These are phyloP conservation scores for Brachyalestes nurse DNA, from an alignment of 2,797 vertebrate genomes.

Conservation along the genomic window DNA sequence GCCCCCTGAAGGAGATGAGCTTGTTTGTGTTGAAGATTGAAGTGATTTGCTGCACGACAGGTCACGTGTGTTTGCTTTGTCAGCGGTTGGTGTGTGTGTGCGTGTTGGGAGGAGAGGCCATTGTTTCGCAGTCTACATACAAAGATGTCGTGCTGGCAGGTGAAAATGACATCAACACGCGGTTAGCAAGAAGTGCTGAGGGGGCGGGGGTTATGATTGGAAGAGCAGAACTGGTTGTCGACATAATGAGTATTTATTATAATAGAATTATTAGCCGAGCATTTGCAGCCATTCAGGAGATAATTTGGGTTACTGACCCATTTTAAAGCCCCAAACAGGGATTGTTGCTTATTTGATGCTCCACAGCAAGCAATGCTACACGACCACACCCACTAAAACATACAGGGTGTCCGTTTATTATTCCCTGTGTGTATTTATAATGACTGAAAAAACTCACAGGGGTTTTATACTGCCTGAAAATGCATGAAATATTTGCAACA, in stretches of 20 bases:
- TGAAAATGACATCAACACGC: not conserved
- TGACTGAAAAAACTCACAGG: no score
- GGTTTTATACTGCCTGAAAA: no score
- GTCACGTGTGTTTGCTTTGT: conserved; percentile 13
- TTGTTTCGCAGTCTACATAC: not conserved
- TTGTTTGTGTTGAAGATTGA: conserved; percentile 7
- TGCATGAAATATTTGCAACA: no score
- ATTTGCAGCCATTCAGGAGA: not conserved
- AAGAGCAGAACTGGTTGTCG: not conserved
- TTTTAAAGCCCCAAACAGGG: not conserved
- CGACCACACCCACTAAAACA: no score
- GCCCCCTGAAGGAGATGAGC: conserved; percentile 12
- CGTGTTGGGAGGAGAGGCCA: not conserved
- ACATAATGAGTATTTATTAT: not conserved
- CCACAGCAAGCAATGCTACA: no score
- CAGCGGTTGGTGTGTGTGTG: not conserved
- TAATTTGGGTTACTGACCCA: not conserved
- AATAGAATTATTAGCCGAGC: not conserved
- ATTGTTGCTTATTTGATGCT: not conserved
- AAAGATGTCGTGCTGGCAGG: not conserved
- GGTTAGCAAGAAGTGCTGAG: not conserved
- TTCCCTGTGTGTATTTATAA: no score
- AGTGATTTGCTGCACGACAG: conserved; percentile 12
- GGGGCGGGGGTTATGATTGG: not conserved
- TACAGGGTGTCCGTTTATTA: no score